A percentile compares a stretch with the other conserved stretches of the same genome.
These are phyloP conservation scores for Castor canadensis DNA, from an alignment of 2,113 vertebrate species.

Conservation along the genomic window DNA sequence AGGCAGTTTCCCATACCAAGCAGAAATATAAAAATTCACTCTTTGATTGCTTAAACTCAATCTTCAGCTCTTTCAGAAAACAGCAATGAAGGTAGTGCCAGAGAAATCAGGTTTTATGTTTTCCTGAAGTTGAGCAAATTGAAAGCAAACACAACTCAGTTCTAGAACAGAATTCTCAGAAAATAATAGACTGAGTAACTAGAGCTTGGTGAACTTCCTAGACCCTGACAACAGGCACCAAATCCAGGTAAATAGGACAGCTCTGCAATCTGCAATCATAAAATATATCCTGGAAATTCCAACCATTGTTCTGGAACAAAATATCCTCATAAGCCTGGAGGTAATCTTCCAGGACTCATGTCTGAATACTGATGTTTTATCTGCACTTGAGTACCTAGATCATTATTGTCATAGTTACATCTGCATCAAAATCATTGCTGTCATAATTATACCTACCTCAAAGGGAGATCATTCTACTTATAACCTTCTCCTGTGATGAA, in stretches of 20 bases:
- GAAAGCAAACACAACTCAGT: not conserved
- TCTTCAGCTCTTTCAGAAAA: constrained; percentile 3
- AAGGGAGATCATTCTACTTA: not conserved
- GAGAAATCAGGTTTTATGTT: constrained; percentile 27
- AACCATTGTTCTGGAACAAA: not conserved
- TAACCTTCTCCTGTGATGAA: not conserved
- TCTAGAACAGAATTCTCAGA: not conserved
- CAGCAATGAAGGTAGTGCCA: not conserved
- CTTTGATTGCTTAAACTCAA: not conserved
- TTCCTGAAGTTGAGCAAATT: constrained; percentile 42
- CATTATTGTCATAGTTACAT: not conserved
- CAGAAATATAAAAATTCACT: not conserved
- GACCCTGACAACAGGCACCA: not conserved
- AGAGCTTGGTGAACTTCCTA: not conserved
- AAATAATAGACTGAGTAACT: constrained; percentile 22
- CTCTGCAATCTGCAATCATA: not conserved
- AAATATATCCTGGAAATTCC: not conserved
- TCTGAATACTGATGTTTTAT: not conserved
- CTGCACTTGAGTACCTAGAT: not conserved
- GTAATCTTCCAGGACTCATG: not conserved
- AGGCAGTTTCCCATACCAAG: not conserved
- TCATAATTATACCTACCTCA: not conserved
- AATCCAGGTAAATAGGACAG: not conserved
- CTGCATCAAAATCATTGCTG: not conserved
- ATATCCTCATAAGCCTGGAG: not conserved